Conservation (phyloP, 1,140 invertebrate genomes). For the Battus philenor region DNA sequence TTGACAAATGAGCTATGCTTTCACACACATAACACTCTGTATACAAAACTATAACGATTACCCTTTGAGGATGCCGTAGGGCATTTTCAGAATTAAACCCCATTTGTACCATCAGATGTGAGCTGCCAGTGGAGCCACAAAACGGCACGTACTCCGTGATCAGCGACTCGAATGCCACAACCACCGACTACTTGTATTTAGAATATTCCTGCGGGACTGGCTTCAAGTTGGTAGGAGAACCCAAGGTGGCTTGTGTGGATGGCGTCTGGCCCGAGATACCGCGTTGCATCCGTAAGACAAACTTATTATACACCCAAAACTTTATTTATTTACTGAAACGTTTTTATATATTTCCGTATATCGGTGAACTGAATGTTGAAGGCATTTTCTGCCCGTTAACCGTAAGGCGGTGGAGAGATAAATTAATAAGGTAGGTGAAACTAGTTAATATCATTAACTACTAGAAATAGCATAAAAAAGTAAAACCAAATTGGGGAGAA, state of each 20-base stretch:
- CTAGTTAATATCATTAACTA: neutral
- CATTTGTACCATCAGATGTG: no score
- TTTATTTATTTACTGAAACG: no score
- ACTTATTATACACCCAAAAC: no score
- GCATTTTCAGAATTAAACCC: no score
- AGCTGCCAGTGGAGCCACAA: neutral
- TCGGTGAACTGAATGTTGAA: no score
- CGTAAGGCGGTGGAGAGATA: neutral
- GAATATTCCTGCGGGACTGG: constrained; percentile 2
- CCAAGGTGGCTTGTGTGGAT: neutral
- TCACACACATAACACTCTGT: neutral
- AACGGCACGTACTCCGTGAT: neutral
- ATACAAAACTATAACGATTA: neutral
- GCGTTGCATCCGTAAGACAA: constrained; percentile 5
- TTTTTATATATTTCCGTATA: no score
- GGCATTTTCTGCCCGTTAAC: no score
- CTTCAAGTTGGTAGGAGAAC: neutral
- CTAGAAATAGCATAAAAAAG: no score
- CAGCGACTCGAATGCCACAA: neutral
- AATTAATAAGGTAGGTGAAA: no score
- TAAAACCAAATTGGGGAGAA: no score
- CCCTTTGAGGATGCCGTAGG: no score
- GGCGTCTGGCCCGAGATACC: constrained; percentile 2
- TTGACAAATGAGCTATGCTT: no score
- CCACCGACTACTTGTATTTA: neutral